Evolutionary conservation across 2,797 vertebrate species (phyloP).

Genomic region (Oceanodroma leucorhoa): DNA sequence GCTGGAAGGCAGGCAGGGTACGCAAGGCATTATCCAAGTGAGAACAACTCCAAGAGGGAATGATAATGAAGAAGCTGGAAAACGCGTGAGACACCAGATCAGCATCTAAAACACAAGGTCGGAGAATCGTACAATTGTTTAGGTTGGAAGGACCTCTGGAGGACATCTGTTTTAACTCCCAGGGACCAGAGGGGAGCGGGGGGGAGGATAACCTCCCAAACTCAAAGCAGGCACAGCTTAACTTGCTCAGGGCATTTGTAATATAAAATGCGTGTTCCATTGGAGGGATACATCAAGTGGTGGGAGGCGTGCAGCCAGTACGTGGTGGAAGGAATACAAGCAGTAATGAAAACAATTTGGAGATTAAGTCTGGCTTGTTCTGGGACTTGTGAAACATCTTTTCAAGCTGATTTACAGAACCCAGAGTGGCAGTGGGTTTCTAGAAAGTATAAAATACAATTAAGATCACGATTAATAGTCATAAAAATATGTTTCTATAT

Average conservation of each 20-base stretch:
- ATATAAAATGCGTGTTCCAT: not conserved
- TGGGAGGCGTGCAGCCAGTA: not conserved
- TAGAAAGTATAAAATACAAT: not conserved
- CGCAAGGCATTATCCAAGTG: not conserved
- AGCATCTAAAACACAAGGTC: not conserved
- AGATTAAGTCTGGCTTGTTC: not conserved
- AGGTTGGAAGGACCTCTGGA: constrained; percentile 60
- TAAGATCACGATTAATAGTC: not conserved
- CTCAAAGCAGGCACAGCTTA: not conserved
- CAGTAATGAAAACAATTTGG: not conserved
- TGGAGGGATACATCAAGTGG: not conserved
- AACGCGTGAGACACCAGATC: not conserved
- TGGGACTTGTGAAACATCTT: not conserved
- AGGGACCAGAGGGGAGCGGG: not conserved
- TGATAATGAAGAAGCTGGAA: not conserved
- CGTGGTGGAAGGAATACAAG: not conserved
- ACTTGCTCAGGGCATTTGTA: not conserved
- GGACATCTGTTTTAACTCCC: not conserved
- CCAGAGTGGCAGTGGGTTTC: not conserved
- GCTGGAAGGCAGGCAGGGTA: not conserved
- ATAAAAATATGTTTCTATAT: not conserved
- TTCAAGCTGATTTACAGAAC: not conserved
- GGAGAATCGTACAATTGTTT: not conserved
- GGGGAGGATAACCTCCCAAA: not conserved
- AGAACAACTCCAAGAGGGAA: not conserved